Evolutionary conservation across 2,797 vertebrate species (phyloP).

Genomic region (Pampus argenteus): DNA sequence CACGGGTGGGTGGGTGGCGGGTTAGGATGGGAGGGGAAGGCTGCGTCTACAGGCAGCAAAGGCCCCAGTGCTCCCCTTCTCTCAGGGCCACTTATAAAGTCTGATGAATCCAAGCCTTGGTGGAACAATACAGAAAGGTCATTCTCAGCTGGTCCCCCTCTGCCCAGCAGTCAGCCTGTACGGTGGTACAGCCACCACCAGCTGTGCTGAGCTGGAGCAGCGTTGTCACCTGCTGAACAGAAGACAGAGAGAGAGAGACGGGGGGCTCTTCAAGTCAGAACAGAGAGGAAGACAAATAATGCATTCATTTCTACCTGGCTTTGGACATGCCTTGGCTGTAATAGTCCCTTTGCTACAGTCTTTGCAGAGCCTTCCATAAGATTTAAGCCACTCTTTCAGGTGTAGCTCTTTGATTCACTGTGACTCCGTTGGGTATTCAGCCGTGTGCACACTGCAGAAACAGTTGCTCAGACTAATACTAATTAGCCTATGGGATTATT

Average conservation of each 20-base stretch:
- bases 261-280: slow-evolving; percentile 52
- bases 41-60: neutral
- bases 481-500: slow-evolving; percentile 75
- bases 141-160: slow-evolving; percentile 65
- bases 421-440: slow-evolving; percentile 61
- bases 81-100: slow-evolving; percentile 67
- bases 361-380: slow-evolving; percentile 33
- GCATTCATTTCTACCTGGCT: slow-evolving; percentile 50
- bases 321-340: slow-evolving; percentile 46
- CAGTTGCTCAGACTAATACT: slow-evolving; percentile 65
- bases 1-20: neutral
- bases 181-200: slow-evolving; percentile 19
- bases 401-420: slow-evolving; percentile 57
- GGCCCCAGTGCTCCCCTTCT: slow-evolving; percentile 13
- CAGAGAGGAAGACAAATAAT: slow-evolving; percentile 48
- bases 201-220: slow-evolving; percentile 20
- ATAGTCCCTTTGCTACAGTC: slow-evolving; percentile 49
- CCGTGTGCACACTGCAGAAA: slow-evolving; percentile 40
- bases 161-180: slow-evolving; percentile 44
- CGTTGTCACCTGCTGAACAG: too few relatives aligned
- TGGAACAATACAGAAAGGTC: slow-evolving; percentile 77
- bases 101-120: slow-evolving; percentile 53
- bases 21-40: neutral
- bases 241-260: too few relatives aligned
- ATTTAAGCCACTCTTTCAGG: slow-evolving; percentile 58